Base-by-base conservation (phyloP, 2,888 invertebrate species). In the Eristalis intricaria region DNA sequence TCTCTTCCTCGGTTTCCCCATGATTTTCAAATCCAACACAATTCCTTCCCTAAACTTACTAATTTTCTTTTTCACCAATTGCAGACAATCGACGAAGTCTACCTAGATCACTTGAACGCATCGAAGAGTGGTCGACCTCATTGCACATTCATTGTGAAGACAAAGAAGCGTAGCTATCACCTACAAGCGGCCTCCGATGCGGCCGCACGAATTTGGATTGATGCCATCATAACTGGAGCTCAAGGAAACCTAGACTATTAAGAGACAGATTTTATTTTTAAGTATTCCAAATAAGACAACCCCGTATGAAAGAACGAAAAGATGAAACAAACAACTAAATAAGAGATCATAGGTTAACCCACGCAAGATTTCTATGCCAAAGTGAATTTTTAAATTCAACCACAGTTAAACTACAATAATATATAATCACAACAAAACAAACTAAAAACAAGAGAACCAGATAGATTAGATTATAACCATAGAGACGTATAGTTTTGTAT, bases 121-220 rank as follows among this genome's bases (percentile, higher is more conserved):
- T 97, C 98, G 0, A 97, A 97, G 93, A 98, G 98, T 73, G 98
- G 98, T 1, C 97, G 96, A 90, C 97, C 98, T 0, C 96, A 97
- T 84, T 95, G 98, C 85, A 99, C 98, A 2, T 99, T 99, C 92
- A 97, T 98, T 90, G 97, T 99, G 81, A 99, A 99, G 94, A 98
- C 99, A 0, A 95, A 96, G 89, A 97, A 98, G 90, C 95, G 98
- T 75, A 95, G 96, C 70, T 99, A 98, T 93, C 97, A 97, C 93
- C 94, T 99, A 58, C 97, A 98, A 95, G 98, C 99, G 10, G 98
- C 98, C 0, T 97, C 97, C 1, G 96, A 98, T 8, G 98, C 98
- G 92, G 97, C 98, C 0, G 98, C 99, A 94, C 94, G 99, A 89
- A 97, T 99, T 90, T 99, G 99, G 99, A 98, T 99, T 75, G 99